Base-by-base conservation (phyloP, 2,113 vertebrate species). In the Eulemur macaco region DNA sequence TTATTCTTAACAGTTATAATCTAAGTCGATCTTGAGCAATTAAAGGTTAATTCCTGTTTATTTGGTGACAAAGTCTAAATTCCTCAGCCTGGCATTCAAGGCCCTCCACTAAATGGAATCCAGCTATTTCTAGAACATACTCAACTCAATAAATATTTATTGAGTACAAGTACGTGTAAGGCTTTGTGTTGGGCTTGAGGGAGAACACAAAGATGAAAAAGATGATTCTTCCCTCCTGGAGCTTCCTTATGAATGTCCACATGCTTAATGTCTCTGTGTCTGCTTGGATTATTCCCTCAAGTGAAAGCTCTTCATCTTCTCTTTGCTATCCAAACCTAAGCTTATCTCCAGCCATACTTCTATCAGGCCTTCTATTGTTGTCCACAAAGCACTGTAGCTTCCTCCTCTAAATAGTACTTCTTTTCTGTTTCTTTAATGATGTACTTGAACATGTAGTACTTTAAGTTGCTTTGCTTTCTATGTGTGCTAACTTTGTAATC, bases 1-100 rank as follows among this genome's bases (percentile, higher is more conserved):
- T 81, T 76, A 86, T 45, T 45, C 45, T 89, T 74, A 69, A 56
- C 27, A 45, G 82, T 77, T 91, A 34, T 20, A 50, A 78, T 71
- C 14, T 20, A 89, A 77, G n/a, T 18, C 29, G 52, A 12, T 76
- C 50, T 82, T 71, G 50, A 94, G 58, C 50, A 91, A 89, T 66
- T 54, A 54, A 81, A 93, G 29, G 52, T 71, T 91, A 92, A 93
- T 92, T 18, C 18, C n/a, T 81, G 1, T n/a, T 73, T 84, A 64
- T 74, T 91, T 71, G 60, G n/a, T 92, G 25, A n/a, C 34, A 86
- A 89, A 91, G 52, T 69, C 45, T 39, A 78, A 94, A 82, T 81
- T 82, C 84, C 34, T 92, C 54, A 94, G 21, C 50, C 18, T 84
- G 37, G 14, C 71, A 80, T 47, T 80, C 27, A 76, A 63, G 42